Percentiles rank a stretch among this genome's conserved stretches.
Evolutionary conservation across 2,888 invertebrate genomes (phyloP).

Genomic region (Syritta pipiens): DNA sequence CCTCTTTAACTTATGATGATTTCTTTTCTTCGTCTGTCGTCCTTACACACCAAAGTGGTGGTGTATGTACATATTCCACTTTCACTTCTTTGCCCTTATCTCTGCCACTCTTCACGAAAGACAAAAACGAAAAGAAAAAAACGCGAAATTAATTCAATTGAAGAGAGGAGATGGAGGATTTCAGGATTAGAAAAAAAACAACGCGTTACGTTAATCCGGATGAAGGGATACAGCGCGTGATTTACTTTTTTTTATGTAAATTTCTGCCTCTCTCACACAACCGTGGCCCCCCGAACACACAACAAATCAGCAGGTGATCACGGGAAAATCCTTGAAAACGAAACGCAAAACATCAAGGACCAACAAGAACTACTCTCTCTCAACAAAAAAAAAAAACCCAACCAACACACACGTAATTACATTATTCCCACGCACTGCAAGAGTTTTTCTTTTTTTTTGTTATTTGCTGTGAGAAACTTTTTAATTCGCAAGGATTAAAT

Average conservation of each 20-base stretch:
- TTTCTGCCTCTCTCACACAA: neutral
- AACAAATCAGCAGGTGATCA: constrained; percentile 21
- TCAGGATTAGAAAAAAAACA: constrained; percentile 25
- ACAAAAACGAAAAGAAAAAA: constrained; percentile 18
- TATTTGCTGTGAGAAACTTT: constrained; percentile 1
- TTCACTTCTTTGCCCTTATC: constrained; percentile 26
- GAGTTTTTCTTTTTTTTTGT: neutral
- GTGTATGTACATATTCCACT: constrained; percentile 27
- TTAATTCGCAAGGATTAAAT: constrained; percentile 17
- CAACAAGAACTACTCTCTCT: constrained; percentile 17
- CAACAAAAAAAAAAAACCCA: neutral
- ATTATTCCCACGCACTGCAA: constrained; percentile 10
- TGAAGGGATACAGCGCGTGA: constrained; percentile 28
- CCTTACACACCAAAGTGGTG: neutral
- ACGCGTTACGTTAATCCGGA: constrained; percentile 32
- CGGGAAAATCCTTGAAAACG: constrained; percentile 6
- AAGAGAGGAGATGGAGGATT: constrained; percentile 27
- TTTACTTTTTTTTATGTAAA: constrained; percentile 31
- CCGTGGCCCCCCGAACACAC: neutral
- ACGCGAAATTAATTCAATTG: constrained; percentile 42
- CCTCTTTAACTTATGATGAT: constrained; percentile 20
- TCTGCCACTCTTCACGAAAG: neutral
- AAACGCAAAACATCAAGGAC: constrained; percentile 1
- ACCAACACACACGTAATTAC: constrained; percentile 17
- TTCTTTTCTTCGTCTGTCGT: neutral